Conservation (phyloP, 2,797 vertebrate genomes). For the Triplophysa bombifrons region DNA sequence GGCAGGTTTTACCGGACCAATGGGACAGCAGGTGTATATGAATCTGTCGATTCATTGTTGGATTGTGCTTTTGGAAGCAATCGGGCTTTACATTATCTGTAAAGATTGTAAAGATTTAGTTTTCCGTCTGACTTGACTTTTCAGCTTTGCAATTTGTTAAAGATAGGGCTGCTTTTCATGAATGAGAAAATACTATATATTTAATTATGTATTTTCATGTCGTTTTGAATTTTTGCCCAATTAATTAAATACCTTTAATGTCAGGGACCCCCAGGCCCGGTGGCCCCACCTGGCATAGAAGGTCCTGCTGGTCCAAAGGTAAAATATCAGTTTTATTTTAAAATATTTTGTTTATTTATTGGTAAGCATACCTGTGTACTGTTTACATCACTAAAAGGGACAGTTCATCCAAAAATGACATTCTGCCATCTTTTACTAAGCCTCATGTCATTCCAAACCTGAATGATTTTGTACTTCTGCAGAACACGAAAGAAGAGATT, state of each 20-base stretch:
- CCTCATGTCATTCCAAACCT: neutral
- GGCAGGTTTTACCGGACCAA: conserved; percentile 56
- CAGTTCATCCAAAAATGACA: neutral
- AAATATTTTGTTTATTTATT: neutral
- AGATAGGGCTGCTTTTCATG: neutral
- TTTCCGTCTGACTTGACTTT: neutral
- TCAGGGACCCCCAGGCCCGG: conserved; percentile 60
- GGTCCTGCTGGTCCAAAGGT: conserved; percentile 60
- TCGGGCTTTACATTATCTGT: neutral
- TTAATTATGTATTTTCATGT: neutral
- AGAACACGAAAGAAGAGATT: too few relatives aligned
- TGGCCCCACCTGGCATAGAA: conserved; percentile 53
- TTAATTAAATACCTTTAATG: conserved; percentile 14
- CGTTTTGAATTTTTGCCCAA: neutral
- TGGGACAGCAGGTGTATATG: conserved; percentile 60
- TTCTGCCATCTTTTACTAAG: neutral
- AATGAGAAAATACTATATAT: neutral
- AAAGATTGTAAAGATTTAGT: too few relatives aligned
- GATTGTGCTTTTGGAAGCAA: neutral
- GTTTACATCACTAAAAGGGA: neutral
- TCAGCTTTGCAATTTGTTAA: neutral
- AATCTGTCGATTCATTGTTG: neutral
- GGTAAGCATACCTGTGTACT: neutral
- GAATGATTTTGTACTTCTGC: too few relatives aligned
- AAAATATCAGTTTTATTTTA: neutral